Evolutionary conservation across 1,140 invertebrate species (phyloP).

Genomic region (Wiebesia pumilae): DNA sequence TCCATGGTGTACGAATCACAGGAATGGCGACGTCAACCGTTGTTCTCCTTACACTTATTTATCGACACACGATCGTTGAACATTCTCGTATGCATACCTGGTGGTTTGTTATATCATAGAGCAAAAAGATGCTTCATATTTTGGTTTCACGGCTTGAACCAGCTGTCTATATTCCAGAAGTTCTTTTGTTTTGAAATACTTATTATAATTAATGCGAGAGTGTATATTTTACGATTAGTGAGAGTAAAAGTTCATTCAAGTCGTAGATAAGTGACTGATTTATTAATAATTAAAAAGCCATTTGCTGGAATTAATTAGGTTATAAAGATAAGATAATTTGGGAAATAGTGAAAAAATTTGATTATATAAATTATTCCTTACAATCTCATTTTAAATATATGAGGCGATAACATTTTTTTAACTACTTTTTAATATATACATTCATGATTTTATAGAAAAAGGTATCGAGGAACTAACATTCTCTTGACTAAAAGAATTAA

Average conservation of each 20-base stretch:
- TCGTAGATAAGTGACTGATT: not conserved
- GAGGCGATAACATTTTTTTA: no score
- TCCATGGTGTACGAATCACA: conserved; percentile 7
- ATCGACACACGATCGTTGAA: not conserved
- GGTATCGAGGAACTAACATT: no score
- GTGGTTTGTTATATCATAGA: not conserved
- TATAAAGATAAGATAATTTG: not conserved
- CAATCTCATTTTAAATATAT: no score
- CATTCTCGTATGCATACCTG: not conserved
- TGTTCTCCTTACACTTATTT: not conserved
- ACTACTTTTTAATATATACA: no score
- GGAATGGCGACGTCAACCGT: not conserved
- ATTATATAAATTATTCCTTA: no score
- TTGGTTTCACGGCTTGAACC: not conserved
- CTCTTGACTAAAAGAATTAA: no score
- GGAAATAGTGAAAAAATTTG: not conserved
- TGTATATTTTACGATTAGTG: no score
- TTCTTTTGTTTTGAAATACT: not conserved
- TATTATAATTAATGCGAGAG: not conserved
- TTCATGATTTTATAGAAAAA: no score
- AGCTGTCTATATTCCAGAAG: not conserved
- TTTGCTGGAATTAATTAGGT: not conserved
- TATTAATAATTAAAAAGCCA: not conserved
- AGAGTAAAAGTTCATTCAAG: not conserved
- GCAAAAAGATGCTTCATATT: not conserved